phyloP scores from a whole-genome alignment of 2,797 vertebrate genomes.

The Falco peregrinus region DNA sequence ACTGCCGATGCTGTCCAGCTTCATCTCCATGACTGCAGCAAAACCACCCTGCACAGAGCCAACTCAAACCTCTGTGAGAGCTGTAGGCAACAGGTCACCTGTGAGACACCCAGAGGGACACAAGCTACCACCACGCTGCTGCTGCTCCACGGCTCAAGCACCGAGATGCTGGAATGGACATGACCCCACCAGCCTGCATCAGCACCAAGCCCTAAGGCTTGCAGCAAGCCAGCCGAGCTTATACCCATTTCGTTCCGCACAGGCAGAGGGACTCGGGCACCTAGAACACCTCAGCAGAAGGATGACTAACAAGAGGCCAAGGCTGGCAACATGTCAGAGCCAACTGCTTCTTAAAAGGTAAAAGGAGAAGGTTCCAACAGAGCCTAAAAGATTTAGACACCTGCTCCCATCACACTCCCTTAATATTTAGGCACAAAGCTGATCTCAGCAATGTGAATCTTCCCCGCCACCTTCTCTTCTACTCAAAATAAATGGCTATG shows the following conservation, averaged over 20 bases:
- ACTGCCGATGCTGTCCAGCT: neutral
- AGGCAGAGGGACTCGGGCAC: neutral
- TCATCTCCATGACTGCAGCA: neutral
- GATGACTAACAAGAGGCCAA: neutral
- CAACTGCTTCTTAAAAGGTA: neutral
- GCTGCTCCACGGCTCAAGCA: neutral
- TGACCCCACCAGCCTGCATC: rapidly evolving
- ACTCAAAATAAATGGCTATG: neutral
- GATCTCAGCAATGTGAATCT: neutral
- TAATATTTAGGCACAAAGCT: neutral
- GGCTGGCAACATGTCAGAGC: neutral
- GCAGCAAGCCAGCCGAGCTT: neutral
- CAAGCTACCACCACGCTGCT: neutral
- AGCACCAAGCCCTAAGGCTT: neutral
- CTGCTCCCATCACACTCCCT: neutral
- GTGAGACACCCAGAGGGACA: neutral
- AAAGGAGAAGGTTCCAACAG: neutral
- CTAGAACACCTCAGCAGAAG: neutral
- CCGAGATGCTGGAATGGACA: rapidly evolving
- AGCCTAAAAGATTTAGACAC: neutral
- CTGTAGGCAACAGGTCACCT: neutral
- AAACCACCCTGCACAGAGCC: neutral
- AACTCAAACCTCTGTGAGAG: neutral
- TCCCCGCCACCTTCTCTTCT: neutral
- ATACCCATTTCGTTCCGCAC: neutral